phyloP scores from a whole-genome alignment of 2,797 vertebrate genomes.

The Sarcoramphus papa region DNA sequence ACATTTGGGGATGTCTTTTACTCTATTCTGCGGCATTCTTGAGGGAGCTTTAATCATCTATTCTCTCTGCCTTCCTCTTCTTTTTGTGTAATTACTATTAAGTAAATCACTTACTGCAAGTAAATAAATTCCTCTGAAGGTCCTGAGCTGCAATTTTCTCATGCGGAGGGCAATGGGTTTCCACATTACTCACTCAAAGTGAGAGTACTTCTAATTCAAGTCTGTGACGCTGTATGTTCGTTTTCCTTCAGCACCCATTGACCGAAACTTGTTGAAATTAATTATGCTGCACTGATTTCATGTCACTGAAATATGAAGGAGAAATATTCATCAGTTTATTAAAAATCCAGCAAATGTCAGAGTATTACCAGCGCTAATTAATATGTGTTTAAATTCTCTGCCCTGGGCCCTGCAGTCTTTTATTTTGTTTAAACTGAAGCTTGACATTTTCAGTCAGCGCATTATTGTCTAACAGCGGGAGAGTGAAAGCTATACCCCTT shows the following conservation, averaged over 20 bases:
- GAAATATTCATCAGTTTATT: conserved; percentile 67
- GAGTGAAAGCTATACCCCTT: conserved; percentile 64
- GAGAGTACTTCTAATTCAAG: neutral
- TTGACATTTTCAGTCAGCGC: conserved; percentile 72
- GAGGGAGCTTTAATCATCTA: neutral
- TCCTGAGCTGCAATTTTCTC: neutral
- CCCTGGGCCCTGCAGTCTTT: conserved; percentile 42
- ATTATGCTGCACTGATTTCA: conserved; percentile 39
- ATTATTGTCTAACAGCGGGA: conserved; percentile 69
- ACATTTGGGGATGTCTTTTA: neutral
- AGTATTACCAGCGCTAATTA: conserved; percentile 60
- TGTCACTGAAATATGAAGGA: conserved; percentile 51
- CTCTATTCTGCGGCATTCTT: neutral
- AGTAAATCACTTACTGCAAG: conserved; percentile 33
- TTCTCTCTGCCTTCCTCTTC: neutral
- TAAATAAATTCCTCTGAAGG: conserved; percentile 28
- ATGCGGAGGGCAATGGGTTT: neutral
- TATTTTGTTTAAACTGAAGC: conserved; percentile 73
- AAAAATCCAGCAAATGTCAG: conserved; percentile 62
- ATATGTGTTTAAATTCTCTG: conserved; percentile 69
- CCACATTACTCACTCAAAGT: neutral
- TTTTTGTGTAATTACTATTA: neutral
- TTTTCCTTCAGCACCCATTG: conserved; percentile 15
- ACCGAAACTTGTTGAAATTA: conserved; percentile 50
- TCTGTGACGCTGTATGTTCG: neutral